Percentiles rank a stretch among this genome's conserved stretches.
Evolutionary conservation across 2,797 vertebrate genomes (phyloP).

Genomic region (Sebastes cheni): DNA sequence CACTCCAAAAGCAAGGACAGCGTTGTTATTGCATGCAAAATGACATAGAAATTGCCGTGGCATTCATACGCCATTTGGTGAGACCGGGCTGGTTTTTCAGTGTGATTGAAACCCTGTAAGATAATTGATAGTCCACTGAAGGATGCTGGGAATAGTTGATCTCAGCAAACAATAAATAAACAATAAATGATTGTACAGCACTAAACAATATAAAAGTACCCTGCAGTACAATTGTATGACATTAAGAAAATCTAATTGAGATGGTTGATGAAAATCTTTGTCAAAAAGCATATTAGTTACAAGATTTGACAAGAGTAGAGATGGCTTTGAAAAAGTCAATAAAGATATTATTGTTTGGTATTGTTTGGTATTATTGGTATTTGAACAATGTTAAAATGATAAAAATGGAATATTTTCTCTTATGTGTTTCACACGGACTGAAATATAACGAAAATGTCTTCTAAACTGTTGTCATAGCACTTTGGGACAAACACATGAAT

Average conservation of each 20-base stretch:
- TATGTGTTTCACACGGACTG: not conserved
- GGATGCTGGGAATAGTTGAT: not conserved
- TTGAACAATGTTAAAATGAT: not conserved
- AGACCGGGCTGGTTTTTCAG: not conserved
- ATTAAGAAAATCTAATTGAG: not conserved
- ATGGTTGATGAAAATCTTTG: not conserved
- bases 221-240: not conserved
- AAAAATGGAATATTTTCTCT: not conserved
- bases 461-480: not conserved
- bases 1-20: not conserved
- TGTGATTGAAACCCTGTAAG: not conserved
- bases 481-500: slow-evolving; percentile 22
- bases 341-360: not conserved
- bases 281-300: not conserved
- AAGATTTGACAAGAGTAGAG: not conserved
- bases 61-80: not conserved
- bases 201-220: not conserved
- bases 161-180: not conserved
- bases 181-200: not conserved
- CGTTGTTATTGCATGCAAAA: not conserved
- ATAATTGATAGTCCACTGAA: not conserved
- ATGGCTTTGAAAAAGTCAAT: not conserved
- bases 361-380: not conserved
- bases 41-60: not conserved
- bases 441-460: not conserved